These are phyloP conservation scores for Orthonevra nobilis DNA, from an alignment of 2,888 invertebrate species.

Conservation along the genomic window DNA sequence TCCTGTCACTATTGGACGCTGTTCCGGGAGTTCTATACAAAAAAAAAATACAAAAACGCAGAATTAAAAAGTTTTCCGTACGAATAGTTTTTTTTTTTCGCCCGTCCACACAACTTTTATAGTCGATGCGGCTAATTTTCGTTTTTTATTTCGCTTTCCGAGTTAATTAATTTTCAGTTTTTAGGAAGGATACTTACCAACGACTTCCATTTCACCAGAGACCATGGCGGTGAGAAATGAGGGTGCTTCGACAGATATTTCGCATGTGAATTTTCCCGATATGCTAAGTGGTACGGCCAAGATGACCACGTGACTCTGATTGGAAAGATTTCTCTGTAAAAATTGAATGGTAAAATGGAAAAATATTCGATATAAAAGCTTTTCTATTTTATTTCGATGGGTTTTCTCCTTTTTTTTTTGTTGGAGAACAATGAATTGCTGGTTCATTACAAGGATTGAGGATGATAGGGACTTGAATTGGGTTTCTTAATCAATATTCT, in stretches of 20 bases:
- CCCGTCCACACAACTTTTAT: conserved; percentile 5
- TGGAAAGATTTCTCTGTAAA: conserved; percentile 78
- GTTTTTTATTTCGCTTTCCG: conserved; percentile 37
- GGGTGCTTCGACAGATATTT: conserved; percentile 80
- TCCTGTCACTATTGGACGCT: conserved; percentile 81
- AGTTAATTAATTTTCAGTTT: conserved; percentile 77
- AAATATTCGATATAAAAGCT: conserved; percentile 64
- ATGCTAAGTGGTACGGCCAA: conserved; percentile 79
- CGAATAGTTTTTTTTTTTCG: conserved; percentile 38
- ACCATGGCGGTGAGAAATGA: conserved; percentile 80
- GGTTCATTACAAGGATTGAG: conserved; percentile 33
- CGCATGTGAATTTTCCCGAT: conserved; percentile 80
- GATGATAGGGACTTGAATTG: neutral
- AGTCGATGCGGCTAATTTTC: conserved; percentile 36
- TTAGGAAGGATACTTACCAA: conserved; percentile 76
- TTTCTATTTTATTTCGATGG: neutral
- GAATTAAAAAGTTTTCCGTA: conserved; percentile 59
- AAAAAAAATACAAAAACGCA: conserved; percentile 41
- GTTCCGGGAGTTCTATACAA: conserved; percentile 81
- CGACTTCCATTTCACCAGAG: conserved; percentile 80
- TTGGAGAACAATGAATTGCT: conserved; percentile 23
- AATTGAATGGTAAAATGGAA: conserved; percentile 50
- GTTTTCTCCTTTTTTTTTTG: conserved; percentile 15
- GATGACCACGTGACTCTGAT: conserved; percentile 80
- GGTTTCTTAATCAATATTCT: no score